Evolutionary conservation across 92 coral and sea anemone genomes (phyloP).

Genomic region (Virgularia gustaviana): DNA sequence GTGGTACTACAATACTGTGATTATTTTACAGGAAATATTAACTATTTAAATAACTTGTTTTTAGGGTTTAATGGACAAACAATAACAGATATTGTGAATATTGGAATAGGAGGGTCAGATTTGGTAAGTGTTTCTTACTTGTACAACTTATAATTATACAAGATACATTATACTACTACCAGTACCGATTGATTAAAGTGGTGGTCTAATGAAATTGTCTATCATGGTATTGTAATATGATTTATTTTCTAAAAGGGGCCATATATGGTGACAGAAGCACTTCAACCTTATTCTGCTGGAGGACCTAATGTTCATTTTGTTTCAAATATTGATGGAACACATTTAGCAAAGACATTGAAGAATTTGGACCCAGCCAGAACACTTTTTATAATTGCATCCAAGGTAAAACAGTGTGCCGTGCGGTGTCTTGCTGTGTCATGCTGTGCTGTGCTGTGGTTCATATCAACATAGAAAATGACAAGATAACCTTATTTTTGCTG

Average conservation of each 20-base stretch:
- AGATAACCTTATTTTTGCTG: background rate
- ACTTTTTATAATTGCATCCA: constrained; percentile 82
- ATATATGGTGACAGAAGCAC: constrained; percentile 91
- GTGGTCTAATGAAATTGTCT: background rate
- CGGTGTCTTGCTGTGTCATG: background rate
- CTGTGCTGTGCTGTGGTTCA: too few relatives aligned
- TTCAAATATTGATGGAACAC: constrained; percentile 96
- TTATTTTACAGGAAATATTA: too few relatives aligned
- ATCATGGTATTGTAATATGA: background rate
- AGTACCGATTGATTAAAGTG: background rate
- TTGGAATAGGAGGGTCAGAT: constrained; percentile 97
- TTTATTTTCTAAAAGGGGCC: constrained; percentile 64
- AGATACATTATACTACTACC: background rate
- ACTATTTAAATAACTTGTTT: background rate
- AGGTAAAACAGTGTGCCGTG: constrained; percentile 52
- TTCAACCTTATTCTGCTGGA: constrained; percentile 71
- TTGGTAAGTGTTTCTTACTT: constrained; percentile 55
- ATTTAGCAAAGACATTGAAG: constrained; percentile 75
- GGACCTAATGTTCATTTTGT: constrained; percentile 86
- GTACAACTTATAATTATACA: background rate
- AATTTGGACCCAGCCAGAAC: constrained; percentile 85
- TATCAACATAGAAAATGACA: background rate
- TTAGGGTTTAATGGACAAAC: constrained; percentile 69
- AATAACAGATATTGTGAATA: constrained; percentile 88
- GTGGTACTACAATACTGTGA: too few relatives aligned